Conservation (phyloP, 2,113 vertebrate species). For the Leptodactylus fuscus region DNA sequence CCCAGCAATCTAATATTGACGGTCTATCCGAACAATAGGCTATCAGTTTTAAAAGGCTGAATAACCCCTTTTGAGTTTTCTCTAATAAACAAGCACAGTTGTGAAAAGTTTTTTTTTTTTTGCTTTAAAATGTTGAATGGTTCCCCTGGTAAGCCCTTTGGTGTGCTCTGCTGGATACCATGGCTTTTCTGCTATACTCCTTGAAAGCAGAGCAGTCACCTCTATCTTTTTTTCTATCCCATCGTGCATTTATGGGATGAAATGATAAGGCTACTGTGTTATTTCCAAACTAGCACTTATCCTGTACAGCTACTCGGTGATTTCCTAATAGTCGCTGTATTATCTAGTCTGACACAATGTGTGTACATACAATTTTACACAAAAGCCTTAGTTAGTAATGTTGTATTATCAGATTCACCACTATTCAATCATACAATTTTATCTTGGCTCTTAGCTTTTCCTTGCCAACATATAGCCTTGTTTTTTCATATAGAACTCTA, state of each 20-base stretch:
- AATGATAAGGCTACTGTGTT: conserved; percentile 12
- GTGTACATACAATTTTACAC: conserved; percentile 8
- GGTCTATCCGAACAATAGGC: no score
- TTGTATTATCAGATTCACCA: background rate
- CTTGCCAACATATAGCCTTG: no score
- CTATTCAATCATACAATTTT: background rate
- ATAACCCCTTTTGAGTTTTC: background rate
- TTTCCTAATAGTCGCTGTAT: conserved; percentile 2
- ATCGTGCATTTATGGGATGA: conserved; percentile 1
- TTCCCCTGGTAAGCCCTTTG: background rate
- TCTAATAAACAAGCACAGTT: background rate
- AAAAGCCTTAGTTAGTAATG: background rate
- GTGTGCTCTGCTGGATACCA: background rate
- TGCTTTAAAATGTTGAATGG: no score
- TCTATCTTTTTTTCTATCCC: background rate
- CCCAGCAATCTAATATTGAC: background rate
- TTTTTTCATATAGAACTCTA: background rate
- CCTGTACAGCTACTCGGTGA: background rate
- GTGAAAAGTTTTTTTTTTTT: no score
- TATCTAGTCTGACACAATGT: background rate
- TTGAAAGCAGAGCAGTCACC: background rate
- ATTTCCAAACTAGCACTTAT: background rate
- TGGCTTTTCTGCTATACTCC: background rate
- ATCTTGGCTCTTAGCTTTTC: background rate
- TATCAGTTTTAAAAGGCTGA: no score